Evolutionary conservation across 2,888 invertebrate genomes (phyloP).

Genomic region (Dastarcus helophoroides): DNA sequence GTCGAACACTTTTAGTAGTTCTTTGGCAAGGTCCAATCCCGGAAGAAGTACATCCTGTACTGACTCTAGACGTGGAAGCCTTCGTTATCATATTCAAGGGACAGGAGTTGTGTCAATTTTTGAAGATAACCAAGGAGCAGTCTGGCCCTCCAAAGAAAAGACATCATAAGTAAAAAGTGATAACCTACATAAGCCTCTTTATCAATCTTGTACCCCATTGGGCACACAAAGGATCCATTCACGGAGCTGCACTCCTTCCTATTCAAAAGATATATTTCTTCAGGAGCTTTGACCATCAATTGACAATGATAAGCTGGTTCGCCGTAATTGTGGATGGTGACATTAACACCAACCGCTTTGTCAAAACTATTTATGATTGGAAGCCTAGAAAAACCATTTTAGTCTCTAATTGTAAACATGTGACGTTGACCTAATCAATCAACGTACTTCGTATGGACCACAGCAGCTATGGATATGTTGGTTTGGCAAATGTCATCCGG

Average conservation of each 20-base stretch:
- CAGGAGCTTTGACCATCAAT: slow-evolving; percentile 20
- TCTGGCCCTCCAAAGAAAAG: no score
- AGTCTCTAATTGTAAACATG: not conserved
- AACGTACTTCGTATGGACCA: slow-evolving; percentile 26
- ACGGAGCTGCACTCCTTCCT: slow-evolving; percentile 18
- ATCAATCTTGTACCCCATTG: no score
- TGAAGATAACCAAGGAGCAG: no score
- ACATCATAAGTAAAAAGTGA: no score
- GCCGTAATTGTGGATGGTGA: slow-evolving; percentile 26
- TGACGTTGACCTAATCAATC: not conserved
- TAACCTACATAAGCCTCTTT: no score
- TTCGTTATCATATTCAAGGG: no score
- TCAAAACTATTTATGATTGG: slow-evolving; percentile 26
- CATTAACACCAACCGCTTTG: slow-evolving; percentile 20
- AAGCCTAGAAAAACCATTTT: slow-evolving; percentile 14
- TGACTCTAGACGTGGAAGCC: no score
- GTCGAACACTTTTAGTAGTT: no score
- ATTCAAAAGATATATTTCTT: slow-evolving; percentile 18
- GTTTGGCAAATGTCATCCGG: slow-evolving; percentile 43
- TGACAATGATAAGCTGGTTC: slow-evolving; percentile 31
- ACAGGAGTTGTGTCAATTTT: no score
- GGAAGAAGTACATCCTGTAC: no score
- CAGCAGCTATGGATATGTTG: slow-evolving; percentile 35
- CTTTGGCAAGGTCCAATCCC: no score
- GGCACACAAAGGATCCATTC: no score